Conservation (phyloP, 2,113 vertebrate genomes). For the Nipponia nippon region DNA sequence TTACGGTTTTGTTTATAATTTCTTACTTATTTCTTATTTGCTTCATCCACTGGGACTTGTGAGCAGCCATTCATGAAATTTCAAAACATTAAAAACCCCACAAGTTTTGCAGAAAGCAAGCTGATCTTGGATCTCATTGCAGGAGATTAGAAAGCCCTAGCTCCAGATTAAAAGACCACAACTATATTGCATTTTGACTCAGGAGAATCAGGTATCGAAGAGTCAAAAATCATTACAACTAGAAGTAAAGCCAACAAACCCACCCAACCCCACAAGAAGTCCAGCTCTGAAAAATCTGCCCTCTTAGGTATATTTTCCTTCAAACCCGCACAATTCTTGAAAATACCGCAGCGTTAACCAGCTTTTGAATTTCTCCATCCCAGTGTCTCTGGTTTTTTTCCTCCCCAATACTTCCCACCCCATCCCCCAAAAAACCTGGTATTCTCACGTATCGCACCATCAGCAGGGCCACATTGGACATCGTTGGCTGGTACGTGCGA, state of each 20-base stretch:
- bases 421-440: background rate
- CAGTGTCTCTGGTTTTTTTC: background rate
- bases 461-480: background rate
- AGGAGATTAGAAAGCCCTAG: background rate
- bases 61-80: background rate
- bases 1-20: background rate
- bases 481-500: fast-evolving
- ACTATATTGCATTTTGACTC: background rate
- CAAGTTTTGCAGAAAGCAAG: background rate
- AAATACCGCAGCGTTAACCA: background rate
- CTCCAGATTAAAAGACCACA: background rate
- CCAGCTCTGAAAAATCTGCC: background rate
- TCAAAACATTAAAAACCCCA: background rate
- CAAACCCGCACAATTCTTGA: background rate
- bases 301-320: background rate
- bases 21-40: background rate
- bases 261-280: background rate
- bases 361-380: background rate
- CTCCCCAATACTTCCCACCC: background rate
- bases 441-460: background rate
- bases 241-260: background rate
- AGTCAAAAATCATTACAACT: background rate
- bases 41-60: background rate
- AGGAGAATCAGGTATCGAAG: background rate
- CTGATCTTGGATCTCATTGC: background rate